A percentile compares a stretch with the other conserved stretches of the same genome.
These are phyloP conservation scores for Rhinopomastus cyanomelas DNA, from an alignment of 2,113 vertebrate species.

Conservation along the genomic window DNA sequence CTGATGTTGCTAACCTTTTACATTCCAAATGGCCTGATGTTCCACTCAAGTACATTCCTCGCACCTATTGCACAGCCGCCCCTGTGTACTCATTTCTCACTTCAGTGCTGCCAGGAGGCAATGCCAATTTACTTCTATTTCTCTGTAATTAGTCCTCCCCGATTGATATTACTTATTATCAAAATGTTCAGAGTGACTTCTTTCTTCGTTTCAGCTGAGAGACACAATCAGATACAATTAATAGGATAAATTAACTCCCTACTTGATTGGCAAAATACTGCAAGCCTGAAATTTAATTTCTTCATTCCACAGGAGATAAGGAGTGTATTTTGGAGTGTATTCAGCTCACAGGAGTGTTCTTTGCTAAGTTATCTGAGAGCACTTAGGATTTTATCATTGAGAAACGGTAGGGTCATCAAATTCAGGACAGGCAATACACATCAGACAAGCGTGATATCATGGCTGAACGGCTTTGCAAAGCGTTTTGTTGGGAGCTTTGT, in stretches of 20 bases:
- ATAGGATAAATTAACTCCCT: constrained; percentile 52
- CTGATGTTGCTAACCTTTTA: constrained; percentile 33
- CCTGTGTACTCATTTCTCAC: constrained; percentile 62
- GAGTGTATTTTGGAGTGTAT: not conserved
- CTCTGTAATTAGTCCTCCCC: constrained; percentile 65
- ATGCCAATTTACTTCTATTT: constrained; percentile 52
- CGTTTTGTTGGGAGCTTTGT: not conserved
- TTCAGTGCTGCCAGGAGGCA: constrained; percentile 56
- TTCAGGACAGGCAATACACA: not conserved
- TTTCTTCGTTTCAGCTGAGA: constrained; percentile 55
- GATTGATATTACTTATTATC: constrained; percentile 63
- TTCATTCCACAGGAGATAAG: not conserved
- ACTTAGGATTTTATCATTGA: not conserved
- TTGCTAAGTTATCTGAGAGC: not conserved
- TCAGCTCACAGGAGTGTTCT: not conserved
- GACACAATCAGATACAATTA: constrained; percentile 43
- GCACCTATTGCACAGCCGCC: constrained; percentile 5
- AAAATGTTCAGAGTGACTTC: constrained; percentile 55
- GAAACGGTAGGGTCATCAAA: not conserved
- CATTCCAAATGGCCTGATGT: not conserved
- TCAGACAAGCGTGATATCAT: not conserved
- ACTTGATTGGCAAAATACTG: constrained; percentile 50
- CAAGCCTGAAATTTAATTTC: constrained; percentile 37
- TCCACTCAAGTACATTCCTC: constrained; percentile 57
- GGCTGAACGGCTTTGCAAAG: not conserved